These are phyloP conservation scores for Enteromius treurensis DNA, from an alignment of 2,797 vertebrate species.

Conservation along the genomic window DNA sequence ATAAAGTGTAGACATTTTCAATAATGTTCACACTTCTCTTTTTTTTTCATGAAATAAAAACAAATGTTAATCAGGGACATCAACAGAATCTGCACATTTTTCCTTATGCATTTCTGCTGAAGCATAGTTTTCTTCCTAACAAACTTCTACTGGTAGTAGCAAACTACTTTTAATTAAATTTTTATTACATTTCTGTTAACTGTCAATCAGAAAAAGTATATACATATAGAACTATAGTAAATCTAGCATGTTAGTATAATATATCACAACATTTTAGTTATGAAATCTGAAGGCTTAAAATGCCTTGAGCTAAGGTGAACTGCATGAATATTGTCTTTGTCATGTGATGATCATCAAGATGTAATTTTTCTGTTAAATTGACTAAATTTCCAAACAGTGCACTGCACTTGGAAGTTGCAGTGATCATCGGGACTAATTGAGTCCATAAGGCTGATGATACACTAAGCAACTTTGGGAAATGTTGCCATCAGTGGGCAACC, in stretches of 20 bases:
- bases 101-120: neutral
- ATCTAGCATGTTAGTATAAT: neutral
- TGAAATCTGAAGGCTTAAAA: neutral
- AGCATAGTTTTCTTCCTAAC: neutral
- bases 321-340: neutral
- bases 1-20: constrained; percentile 15
- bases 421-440: too few relatives aligned
- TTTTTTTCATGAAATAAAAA: constrained; percentile 12
- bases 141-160: neutral
- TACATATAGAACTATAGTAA: neutral
- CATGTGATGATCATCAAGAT: neutral
- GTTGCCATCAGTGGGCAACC: too few relatives aligned
- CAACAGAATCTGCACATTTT: neutral
- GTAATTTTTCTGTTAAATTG: neutral
- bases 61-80: neutral
- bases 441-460: too few relatives aligned
- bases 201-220: neutral
- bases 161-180: too few relatives aligned
- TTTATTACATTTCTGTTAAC: too few relatives aligned
- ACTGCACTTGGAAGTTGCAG: neutral
- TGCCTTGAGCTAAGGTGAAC: neutral
- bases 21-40: neutral
- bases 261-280: neutral
- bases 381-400: neutral
- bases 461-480: too few relatives aligned